Base-by-base conservation (phyloP, 2,797 vertebrate species). In the Urocyon cinereoargenteus region DNA sequence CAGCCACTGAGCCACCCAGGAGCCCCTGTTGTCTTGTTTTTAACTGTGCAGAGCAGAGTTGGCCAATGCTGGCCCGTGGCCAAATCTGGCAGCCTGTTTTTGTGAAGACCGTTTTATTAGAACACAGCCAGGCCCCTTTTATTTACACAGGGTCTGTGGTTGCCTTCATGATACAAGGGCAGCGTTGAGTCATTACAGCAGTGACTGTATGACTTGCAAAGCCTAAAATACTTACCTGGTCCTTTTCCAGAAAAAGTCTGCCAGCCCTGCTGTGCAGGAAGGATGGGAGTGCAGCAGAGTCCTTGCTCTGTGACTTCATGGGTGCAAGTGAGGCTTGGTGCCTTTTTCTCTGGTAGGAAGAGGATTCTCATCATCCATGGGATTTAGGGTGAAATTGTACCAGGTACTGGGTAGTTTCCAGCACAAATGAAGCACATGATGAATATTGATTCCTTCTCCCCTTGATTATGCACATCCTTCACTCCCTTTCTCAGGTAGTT, bases 81-180 rank as follows among this genome's bases (percentile, higher is more conserved):
- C 45, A 14, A 6, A 15, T 86, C 61, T 0, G 1, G 16, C 70
- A 66, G 31, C 6, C 3, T 1, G 19, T 31, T 77, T 82, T 36
- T n/a, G 31, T 72, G 81, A 49, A 4, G 40, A 0, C 2, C 11
- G 14, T 78, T 70, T 61, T 36, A 36, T 64, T 86, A 64, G 87
- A 26, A n/a, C 40, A 31, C 26, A 12, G 26, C 22, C 13, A 11
- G 57, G 51, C 31, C 59, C 0, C 1, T 26, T 77, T 45, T 85
- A 21, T 28, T 70, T 26, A 28, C 51, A 0, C 3, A 1, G 31
- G 36, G 0, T 36, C 82, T 51, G 18, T 57, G 53, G 24, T 40
- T 36, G 26, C n/a, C 31, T 70, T 73, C 5, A 0, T 28, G 62
- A 28, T 1, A 34, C 12, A 10, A 0, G 22, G 36, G 31, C 49